phyloP scores from a whole-genome alignment of 2,797 vertebrate genomes.

The Spea hammondii region DNA sequence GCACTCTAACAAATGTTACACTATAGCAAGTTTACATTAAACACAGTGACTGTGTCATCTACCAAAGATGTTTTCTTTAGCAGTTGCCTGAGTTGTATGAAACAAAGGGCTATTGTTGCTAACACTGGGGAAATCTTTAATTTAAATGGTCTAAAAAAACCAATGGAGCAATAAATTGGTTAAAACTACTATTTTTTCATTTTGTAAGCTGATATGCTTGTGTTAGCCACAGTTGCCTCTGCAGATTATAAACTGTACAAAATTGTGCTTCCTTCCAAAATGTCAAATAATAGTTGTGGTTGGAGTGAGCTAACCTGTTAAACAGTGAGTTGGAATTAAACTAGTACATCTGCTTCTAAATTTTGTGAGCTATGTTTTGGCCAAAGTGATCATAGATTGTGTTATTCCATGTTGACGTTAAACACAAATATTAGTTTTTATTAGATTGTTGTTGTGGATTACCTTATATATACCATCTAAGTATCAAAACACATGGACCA shows the following conservation, averaged over 20 bases:
- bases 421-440: no score
- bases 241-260: background rate
- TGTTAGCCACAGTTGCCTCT: conserved; percentile 4
- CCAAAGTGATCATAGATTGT: no score
- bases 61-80: conserved; percentile 36
- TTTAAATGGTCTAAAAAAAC: conserved; percentile 10
- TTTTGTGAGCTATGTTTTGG: no score
- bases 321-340: no score
- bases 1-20: conserved; percentile 30
- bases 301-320: background rate
- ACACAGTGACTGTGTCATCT: conserved; percentile 14
- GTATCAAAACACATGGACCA: no score
- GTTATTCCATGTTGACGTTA: no score
- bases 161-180: conserved; percentile 21
- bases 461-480: no score
- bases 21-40: conserved; percentile 37
- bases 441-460: no score
- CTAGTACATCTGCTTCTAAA: background rate
- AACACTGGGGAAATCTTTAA: conserved; percentile 21
- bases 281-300: background rate
- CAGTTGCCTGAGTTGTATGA: conserved; percentile 23
- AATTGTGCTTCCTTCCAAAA: background rate
- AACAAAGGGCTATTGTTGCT: conserved; percentile 29
- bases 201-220: background rate
- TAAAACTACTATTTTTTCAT: background rate